Percentiles rank a stretch among this genome's conserved stretches.
Conservation (phyloP, 64 coral and sea anemone genomes). For the Catalaphyllia jardinei region DNA sequence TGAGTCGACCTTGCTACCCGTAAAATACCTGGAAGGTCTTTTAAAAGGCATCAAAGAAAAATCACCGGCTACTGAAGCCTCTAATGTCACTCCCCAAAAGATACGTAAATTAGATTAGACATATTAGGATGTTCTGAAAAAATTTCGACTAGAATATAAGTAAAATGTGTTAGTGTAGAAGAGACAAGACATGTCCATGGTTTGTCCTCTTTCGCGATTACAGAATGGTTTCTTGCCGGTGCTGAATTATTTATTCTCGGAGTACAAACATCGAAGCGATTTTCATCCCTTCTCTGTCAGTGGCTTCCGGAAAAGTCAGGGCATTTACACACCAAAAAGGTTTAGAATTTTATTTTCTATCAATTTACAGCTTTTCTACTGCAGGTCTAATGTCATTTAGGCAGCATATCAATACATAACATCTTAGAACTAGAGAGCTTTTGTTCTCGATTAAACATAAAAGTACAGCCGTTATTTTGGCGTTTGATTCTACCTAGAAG, state of each 20-base stretch:
- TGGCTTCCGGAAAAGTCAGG: not conserved
- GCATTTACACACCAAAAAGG: not conserved
- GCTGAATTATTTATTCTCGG: slow-evolving; percentile 33
- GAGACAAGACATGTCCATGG: not conserved
- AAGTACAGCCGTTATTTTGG: not conserved
- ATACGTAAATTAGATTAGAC: not conserved
- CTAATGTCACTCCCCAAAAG: not conserved
- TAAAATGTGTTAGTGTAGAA: not conserved
- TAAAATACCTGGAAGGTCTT: slow-evolving; percentile 41
- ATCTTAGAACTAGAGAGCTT: not conserved
- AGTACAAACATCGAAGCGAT: slow-evolving; percentile 36
- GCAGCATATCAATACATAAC: not conserved
- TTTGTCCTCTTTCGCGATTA: slow-evolving; percentile 13
- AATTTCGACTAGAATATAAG: not conserved
- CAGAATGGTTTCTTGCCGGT: slow-evolving; percentile 21
- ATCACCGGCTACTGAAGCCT: not conserved
- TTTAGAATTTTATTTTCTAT: not conserved
- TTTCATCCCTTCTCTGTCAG: not conserved
- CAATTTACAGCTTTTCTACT: not conserved
- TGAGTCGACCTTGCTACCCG: slow-evolving; percentile 12
- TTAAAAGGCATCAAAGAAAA: slow-evolving; percentile 28
- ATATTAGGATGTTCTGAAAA: not conserved
- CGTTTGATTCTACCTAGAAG: not conserved
- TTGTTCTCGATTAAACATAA: not conserved
- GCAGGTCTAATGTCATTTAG: too few species aligned